Evolutionary conservation across 2,888 invertebrate species (phyloP).

Genomic region (Morpho helenor): DNA sequence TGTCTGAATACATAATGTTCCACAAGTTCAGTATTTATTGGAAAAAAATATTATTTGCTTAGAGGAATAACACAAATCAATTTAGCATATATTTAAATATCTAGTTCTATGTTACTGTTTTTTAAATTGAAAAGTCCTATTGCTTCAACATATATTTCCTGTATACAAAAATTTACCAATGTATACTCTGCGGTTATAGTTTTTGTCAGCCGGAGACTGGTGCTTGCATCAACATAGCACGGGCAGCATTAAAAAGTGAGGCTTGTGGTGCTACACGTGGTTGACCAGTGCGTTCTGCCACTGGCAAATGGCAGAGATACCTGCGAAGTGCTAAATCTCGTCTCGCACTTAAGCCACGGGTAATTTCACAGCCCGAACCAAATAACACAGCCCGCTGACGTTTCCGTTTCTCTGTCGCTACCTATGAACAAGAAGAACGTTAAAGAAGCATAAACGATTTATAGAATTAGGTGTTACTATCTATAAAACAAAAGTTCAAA

Average conservation of each 20-base stretch:
- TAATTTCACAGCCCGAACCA: slow-evolving; percentile 86
- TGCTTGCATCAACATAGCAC: slow-evolving; percentile 71
- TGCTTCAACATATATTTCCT: background rate
- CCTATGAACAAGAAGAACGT: slow-evolving; percentile 54
- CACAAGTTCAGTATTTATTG: too few relatives aligned
- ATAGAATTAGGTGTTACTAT: too few relatives aligned
- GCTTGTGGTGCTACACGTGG: slow-evolving; percentile 65
- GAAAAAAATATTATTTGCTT: too few relatives aligned
- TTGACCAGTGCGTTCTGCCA: slow-evolving; percentile 79
- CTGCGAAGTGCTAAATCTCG: slow-evolving; percentile 87
- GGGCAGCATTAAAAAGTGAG: slow-evolving; percentile 76
- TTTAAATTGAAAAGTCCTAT: background rate
- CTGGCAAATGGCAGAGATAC: slow-evolving; percentile 84
- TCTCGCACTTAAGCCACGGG: slow-evolving; percentile 88
- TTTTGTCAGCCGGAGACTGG: slow-evolving; percentile 58
- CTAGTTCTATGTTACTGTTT: background rate
- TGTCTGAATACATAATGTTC: too few relatives aligned
- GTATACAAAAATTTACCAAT: background rate
- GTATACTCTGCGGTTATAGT: slow-evolving; percentile 22
- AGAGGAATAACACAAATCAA: too few relatives aligned
- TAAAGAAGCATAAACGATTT: too few relatives aligned
- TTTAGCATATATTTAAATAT: background rate
- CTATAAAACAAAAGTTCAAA: too few relatives aligned
- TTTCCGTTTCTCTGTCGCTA: slow-evolving; percentile 79
- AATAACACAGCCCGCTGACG: slow-evolving; percentile 83